phyloP scores from a whole-genome alignment of 1,140 invertebrate genomes.

The Ridgeia piscesae region DNA sequence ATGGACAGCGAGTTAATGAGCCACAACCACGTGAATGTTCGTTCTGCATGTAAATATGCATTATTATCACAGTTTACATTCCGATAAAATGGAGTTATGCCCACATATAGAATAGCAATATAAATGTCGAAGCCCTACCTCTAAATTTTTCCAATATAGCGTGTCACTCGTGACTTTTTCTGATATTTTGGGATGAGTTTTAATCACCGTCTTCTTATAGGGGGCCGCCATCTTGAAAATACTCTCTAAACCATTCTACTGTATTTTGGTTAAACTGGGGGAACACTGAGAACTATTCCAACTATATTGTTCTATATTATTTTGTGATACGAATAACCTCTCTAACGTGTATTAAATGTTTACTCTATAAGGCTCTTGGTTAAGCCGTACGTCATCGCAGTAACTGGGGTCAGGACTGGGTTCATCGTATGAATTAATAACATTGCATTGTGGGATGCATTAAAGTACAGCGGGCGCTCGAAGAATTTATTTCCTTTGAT shows the following conservation, averaged over 20 bases:
- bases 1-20: background rate
- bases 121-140: conserved; percentile 63
- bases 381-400: background rate
- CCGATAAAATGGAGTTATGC: conserved; percentile 9
- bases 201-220: conserved; percentile 52
- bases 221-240: conserved; percentile 50
- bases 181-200: conserved; percentile 50
- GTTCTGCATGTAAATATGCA: conserved; percentile 25
- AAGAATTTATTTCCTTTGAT: conserved; percentile 17
- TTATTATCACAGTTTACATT: background rate
- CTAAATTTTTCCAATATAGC: conserved; percentile 82
- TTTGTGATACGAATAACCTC: background rate
- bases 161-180: conserved; percentile 73
- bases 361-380: background rate
- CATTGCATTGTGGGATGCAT: conserved; percentile 12
- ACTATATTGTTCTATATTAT: background rate
- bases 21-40: conserved; percentile 20
- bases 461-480: conserved; percentile 21
- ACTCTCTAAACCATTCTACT: background rate
- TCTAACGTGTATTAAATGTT: background rate
- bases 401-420: background rate
- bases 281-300: background rate
- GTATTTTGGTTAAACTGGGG: background rate
- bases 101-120: conserved; percentile 7
- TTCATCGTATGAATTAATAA: background rate